phyloP scores from a whole-genome alignment of 2,888 invertebrate species.

The Diaperis boleti region DNA sequence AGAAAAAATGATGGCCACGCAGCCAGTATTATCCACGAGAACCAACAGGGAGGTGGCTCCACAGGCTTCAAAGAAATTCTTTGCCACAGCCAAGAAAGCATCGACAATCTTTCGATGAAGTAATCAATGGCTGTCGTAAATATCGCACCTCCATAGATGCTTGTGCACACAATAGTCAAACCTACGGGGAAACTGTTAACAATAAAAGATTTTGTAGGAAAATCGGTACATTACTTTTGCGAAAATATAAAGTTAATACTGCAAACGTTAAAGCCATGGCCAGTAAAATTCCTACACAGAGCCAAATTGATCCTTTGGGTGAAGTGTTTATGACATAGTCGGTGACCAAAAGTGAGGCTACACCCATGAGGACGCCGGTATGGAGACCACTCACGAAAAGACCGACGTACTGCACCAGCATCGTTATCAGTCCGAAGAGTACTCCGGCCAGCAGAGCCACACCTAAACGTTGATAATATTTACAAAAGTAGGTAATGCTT shows the following conservation, averaged over 20 bases:
- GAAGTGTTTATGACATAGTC: slow-evolving; percentile 73
- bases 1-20: slow-evolving; percentile 80
- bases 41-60: slow-evolving; percentile 74
- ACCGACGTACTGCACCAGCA: slow-evolving; percentile 85
- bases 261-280: slow-evolving; percentile 78
- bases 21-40: slow-evolving; percentile 80
- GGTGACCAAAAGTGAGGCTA: slow-evolving; percentile 72
- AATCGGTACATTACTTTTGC: slow-evolving; percentile 75
- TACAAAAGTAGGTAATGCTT: no score
- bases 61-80: slow-evolving; percentile 72
- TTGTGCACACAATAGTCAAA: slow-evolving; percentile 80
- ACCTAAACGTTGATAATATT: slow-evolving; percentile 64
- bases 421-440: slow-evolving; percentile 82
- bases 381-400: slow-evolving; percentile 86
- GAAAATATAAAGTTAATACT: slow-evolving; percentile 79
- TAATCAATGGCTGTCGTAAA: slow-evolving; percentile 80
- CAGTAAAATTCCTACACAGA: slow-evolving; percentile 77
- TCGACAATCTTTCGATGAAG: slow-evolving; percentile 78
- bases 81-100: slow-evolving; percentile 81
- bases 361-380: slow-evolving; percentile 75
- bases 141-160: slow-evolving; percentile 81
- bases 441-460: slow-evolving; percentile 81
- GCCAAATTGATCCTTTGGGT: slow-evolving; percentile 71
- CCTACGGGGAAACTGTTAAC: slow-evolving; percentile 63
- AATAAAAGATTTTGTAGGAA: slow-evolving; percentile 41